Percentiles rank a stretch among this genome's conserved stretches.
These are phyloP conservation scores for Ochlodes sylvanus DNA, from an alignment of 2,888 invertebrate genomes.

Conservation along the genomic window DNA sequence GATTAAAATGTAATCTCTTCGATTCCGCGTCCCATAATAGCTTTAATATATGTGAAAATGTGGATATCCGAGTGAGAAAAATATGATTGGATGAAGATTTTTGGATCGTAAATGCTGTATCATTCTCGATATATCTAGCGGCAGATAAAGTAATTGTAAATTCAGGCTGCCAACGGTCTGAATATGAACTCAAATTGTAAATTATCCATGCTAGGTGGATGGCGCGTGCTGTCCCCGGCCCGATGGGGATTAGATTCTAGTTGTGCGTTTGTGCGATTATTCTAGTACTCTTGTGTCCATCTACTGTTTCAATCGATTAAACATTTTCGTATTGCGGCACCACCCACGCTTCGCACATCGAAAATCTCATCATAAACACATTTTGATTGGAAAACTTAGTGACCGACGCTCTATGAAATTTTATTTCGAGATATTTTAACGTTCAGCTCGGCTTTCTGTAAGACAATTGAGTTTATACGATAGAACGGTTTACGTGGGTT, in stretches of 20 bases:
- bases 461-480: conserved; percentile 74
- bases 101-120: conserved; percentile 1
- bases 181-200: conserved; percentile 71
- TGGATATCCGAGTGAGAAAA: conserved; percentile 8
- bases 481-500: conserved; percentile 62
- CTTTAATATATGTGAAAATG: conserved; percentile 27
- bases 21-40: conserved; percentile 30
- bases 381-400: conserved; percentile 44
- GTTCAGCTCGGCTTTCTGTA: conserved; percentile 53
- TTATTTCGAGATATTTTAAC: conserved; percentile 49
- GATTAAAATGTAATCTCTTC: conserved; percentile 49
- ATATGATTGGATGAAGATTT: conserved; percentile 17
- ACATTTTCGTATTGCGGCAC: conserved; percentile 57
- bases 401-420: conserved; percentile 44
- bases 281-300: conserved; percentile 59
- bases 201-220: conserved; percentile 59
- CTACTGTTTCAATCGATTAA: conserved; percentile 64
- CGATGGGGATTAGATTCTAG: conserved; percentile 70
- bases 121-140: conserved; percentile 2
- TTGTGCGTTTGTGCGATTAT: conserved; percentile 71
- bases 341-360: conserved; percentile 45
- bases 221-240: conserved; percentile 69
- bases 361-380: conserved; percentile 48
- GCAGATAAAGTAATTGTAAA: conserved; percentile 23
- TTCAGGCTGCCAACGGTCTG: conserved; percentile 16